Evolutionary conservation across 2,888 invertebrate genomes (phyloP), one percentile per base, ranked within the genome.

Genomic region (Drosophila paranaensis): DNA sequence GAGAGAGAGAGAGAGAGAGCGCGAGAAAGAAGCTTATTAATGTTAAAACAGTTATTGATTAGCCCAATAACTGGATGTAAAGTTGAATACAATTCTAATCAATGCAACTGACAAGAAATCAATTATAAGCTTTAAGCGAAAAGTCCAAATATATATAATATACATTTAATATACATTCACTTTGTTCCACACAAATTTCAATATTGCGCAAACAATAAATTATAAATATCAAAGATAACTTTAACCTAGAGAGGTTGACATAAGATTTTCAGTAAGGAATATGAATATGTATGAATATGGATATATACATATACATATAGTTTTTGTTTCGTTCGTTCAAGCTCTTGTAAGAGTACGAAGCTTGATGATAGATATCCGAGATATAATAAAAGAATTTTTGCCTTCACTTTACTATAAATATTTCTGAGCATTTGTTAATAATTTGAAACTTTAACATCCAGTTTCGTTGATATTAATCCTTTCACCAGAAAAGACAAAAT

Each of bases 21-120:
- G 48, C 20, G 20, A 20, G 20, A 20, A 20, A 20, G 20, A 20
- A 20, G 20, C 48, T 20, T 62, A 79, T 78, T 69, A 63, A 60
- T 77, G 62, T 58, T 66, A 48, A 60, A 56, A 50, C 51, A 35
- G 60, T 63, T 75, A 77, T 77, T 75, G 76, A 79, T 77, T 79
- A 71, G 71, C 64, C 64, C 55, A 67, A 60, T 60, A 37, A 58
- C 45, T 43, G 33, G 33, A 43, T n/a, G 33, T n/a, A 2, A 13
- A 30, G 10, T 10, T 51, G 53, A 61, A 61, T n/a, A 11, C 14
- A 16, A 51, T 60, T 55, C 30, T 16, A 71, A 75, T 79, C 71
- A 48, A 79, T 75, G 58, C 42, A 45, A 27, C 35, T 55, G 43
- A 35, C 48, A 33, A 27, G 43, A 70, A 43, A 27, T 16, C 30